Evolutionary conservation across 1,140 invertebrate genomes (phyloP).

Genomic region (Vollenhovia emeryi): DNA sequence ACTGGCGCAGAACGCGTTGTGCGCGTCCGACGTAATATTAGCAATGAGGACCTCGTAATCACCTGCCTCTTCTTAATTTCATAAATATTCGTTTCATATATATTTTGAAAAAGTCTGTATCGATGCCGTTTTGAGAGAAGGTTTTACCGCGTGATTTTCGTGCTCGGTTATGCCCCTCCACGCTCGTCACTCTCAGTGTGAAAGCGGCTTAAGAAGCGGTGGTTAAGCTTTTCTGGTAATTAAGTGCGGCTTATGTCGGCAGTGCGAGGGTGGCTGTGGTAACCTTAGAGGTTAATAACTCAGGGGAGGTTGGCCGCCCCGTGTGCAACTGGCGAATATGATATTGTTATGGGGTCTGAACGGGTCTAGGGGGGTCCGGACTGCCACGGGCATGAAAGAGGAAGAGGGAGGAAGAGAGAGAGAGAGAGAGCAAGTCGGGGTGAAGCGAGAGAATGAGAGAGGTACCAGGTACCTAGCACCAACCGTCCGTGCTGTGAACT

Average conservation of each 20-base stretch:
- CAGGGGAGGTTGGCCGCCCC: constrained; percentile 65
- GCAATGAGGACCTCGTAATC: constrained; percentile 68
- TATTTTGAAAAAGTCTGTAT: not conserved
- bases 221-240: constrained; percentile 80
- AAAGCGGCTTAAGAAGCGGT: constrained; percentile 61
- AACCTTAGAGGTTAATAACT: constrained; percentile 85
- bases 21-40: constrained; percentile 62
- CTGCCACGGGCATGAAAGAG: constrained; percentile 14
- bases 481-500: constrained; percentile 76
- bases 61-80: constrained; percentile 42
- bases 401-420: not conserved
- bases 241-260: constrained; percentile 76
- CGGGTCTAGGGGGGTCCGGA: constrained; percentile 61
- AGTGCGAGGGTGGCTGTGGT: constrained; percentile 76
- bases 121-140: not conserved
- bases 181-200: constrained; percentile 39
- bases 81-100: not conserved
- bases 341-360: constrained; percentile 82
- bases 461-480: constrained; percentile 72
- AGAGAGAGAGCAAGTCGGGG: not conserved
- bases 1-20: constrained; percentile 60
- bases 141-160: constrained; percentile 3
- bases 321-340: constrained; percentile 79
- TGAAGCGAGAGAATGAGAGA: constrained; percentile 36
- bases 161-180: constrained; percentile 1